Evolutionary conservation across 1,140 invertebrate genomes (phyloP).

Genomic region (Himalopsyche phryganea): DNA sequence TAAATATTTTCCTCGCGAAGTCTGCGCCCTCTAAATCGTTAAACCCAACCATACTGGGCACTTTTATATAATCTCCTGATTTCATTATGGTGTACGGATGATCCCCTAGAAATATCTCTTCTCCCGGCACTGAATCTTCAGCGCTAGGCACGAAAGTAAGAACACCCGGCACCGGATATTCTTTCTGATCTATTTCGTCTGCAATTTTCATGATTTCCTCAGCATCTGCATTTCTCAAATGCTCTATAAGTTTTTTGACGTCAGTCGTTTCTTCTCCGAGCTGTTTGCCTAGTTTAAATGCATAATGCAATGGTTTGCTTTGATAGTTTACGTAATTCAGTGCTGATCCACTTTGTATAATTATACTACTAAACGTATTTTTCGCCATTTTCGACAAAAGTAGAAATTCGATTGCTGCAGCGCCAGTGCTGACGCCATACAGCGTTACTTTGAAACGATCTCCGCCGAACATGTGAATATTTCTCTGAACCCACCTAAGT

Average conservation of each 20-base stretch:
- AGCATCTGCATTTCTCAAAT: constrained; percentile 21
- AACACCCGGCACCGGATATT: constrained; percentile 32
- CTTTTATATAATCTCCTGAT: constrained; percentile 28
- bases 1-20: background rate
- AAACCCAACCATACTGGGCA: constrained; percentile 30
- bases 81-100: constrained; percentile 24
- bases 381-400: constrained; percentile 32
- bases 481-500: constrained; percentile 61
- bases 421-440: constrained; percentile 66
- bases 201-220: constrained; percentile 36
- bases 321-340: constrained; percentile 58
- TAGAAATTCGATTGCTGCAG: constrained; percentile 40
- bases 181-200: constrained; percentile 33
- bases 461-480: constrained; percentile 69
- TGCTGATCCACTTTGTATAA: constrained; percentile 53
- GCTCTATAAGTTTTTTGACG: constrained; percentile 39
- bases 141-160: background rate
- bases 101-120: constrained; percentile 21
- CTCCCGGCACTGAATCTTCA: constrained; percentile 19
- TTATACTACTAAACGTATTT: constrained; percentile 34
- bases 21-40: constrained; percentile 28
- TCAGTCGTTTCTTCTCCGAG: constrained; percentile 46
- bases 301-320: constrained; percentile 46
- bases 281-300: constrained; percentile 48
- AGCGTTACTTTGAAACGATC: constrained; percentile 61